These are phyloP conservation scores for Hephaestus fuliginosus DNA, from an alignment of 2,797 vertebrate genomes.

Conservation along the genomic window DNA sequence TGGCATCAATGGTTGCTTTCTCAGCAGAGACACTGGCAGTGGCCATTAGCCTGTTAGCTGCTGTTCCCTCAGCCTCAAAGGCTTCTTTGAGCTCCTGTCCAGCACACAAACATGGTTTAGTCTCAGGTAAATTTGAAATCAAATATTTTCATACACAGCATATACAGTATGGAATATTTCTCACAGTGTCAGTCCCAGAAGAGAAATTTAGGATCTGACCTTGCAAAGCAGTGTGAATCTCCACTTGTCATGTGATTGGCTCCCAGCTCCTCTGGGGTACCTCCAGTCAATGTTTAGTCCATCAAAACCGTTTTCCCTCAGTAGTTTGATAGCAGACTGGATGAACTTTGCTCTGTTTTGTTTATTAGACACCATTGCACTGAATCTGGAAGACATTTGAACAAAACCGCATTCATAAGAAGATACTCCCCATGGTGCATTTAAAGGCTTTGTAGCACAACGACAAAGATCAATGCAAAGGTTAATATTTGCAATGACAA, in stretches of 20 bases:
- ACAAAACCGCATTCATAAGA: conserved; percentile 1
- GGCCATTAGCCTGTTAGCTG: conserved; percentile 66
- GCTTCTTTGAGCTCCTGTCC: conserved; percentile 74
- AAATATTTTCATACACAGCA: not conserved
- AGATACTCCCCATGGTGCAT: not conserved
- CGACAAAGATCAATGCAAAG: not conserved
- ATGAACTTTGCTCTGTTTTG: conserved; percentile 77
- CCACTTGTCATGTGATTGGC: conserved; percentile 76
- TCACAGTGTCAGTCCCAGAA: not conserved
- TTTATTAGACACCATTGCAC: conserved; percentile 68
- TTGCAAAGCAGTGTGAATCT: conserved; percentile 82
- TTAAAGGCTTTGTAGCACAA: not conserved
- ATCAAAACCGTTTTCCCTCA: conserved; percentile 82
- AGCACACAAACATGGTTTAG: conserved; percentile 3
- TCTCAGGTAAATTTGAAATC: not conserved
- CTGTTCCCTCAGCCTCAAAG: conserved; percentile 63
- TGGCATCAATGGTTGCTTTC: conserved; percentile 63
- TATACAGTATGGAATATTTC: not conserved
- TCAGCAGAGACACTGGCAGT: conserved; percentile 77
- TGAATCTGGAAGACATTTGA: conserved; percentile 77
- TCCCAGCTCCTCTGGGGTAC: conserved; percentile 81
- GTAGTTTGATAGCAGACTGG: conserved; percentile 74
- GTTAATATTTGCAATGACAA: too few species aligned
- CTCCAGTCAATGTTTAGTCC: conserved; percentile 88
- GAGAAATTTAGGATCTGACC: conserved; percentile 58